Conservation (phyloP, 1,140 invertebrate genomes). For the Zaprionus vittiger region DNA sequence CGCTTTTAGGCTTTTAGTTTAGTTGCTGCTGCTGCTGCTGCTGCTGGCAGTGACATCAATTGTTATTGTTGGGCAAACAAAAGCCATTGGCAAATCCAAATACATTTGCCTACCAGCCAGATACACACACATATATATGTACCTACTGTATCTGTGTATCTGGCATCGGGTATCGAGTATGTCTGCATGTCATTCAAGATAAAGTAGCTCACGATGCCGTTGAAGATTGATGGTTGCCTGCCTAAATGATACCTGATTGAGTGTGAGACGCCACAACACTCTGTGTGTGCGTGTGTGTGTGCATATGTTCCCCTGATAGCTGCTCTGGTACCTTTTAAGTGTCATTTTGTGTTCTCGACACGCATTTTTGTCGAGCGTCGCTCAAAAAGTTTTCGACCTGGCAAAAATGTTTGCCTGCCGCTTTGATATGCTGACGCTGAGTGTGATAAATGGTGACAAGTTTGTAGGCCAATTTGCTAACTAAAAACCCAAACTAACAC, state of each 20-base stretch:
- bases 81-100: constrained; percentile 63
- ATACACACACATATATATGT: constrained; percentile 17
- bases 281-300: constrained; percentile 5
- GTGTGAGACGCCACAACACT: constrained; percentile 39
- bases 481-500: constrained; percentile 60
- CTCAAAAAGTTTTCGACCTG: constrained; percentile 57
- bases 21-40: constrained; percentile 36
- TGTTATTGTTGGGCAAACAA: constrained; percentile 79
- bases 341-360: constrained; percentile 79
- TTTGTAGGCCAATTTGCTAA: constrained; percentile 81
- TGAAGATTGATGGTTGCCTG: constrained; percentile 72
- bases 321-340: constrained; percentile 68
- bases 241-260: constrained; percentile 79
- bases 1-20: constrained; percentile 51
- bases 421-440: constrained; percentile 63
- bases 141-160: constrained; percentile 12
- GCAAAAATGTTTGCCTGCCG: constrained; percentile 53
- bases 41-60: constrained; percentile 71
- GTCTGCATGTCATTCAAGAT: constrained; percentile 69
- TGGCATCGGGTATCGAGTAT: constrained; percentile 50
- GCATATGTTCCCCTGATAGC: constrained; percentile 43
- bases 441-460: constrained; percentile 81
- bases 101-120: constrained; percentile 68
- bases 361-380: constrained; percentile 64
- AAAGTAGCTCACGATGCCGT: constrained; percentile 44